Base-by-base conservation (phyloP, 2,888 invertebrate species). In the Eretmocerus hayati region DNA sequence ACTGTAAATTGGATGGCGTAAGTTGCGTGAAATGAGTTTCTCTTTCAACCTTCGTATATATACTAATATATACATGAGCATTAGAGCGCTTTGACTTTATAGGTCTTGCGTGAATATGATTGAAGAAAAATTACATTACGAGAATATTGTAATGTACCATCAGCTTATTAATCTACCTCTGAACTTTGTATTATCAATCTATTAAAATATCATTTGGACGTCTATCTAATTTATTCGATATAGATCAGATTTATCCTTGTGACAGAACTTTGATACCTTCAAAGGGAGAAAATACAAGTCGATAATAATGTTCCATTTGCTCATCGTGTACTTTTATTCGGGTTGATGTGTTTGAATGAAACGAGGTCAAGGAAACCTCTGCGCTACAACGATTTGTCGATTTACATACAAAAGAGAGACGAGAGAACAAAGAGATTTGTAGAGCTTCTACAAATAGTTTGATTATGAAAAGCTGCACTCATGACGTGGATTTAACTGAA, bases 21-120 rank as follows among this genome's bases (percentile, higher is more conserved):
- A 53, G 38, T 53, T 53, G 49, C 47, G 47, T 53, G 49, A 50
- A 53, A 53, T 50, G 49, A 53, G 53, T 48, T 52, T 41, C 49
- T 44, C 44, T 41, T 44, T 42, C 36, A 46, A 36, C 48, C 37
- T 36, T 37, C 31, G 38, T 35, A 16, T n/a, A n/a, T n/a, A n/a
- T n/a, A n/a, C n/a, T n/a, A n/a, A n/a, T n/a, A n/a, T n/a, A n/a
- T n/a, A n/a, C n/a, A n/a, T n/a, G n/a, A n/a, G n/a, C n/a, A n/a
- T n/a, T n/a, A n/a, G n/a, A n/a, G n/a, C n/a, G 18, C 18, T 8
- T 9, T 13, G 30, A 38, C 32, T 40, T 40, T 40, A 43, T 43
- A 41, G 43, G 16, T 19, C 42, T 52, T 52, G 38, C 39, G 46
- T 41, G 43, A n/a, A n/a, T n/a, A 52, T 38, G 39, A 48, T 52